phyloP scores from a whole-genome alignment of 2,113 vertebrate species.

The Otus sunia region DNA sequence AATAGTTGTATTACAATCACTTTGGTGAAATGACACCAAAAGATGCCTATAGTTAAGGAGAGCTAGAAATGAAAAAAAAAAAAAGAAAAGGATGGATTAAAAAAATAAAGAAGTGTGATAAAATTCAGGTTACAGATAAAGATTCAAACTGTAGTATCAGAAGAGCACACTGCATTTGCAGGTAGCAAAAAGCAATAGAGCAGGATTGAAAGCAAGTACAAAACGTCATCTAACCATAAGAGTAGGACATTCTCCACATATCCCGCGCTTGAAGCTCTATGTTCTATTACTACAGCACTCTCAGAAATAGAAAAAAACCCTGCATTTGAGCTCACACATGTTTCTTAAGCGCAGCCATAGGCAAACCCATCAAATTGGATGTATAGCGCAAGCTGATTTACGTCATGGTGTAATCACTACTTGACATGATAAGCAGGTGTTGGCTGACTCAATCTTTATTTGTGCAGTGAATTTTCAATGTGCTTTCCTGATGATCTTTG shows the following conservation, averaged over 20 bases:
- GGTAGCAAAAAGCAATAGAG: not conserved
- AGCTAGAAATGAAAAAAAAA: not conserved
- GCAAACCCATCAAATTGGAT: not conserved
- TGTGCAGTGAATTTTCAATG: not conserved
- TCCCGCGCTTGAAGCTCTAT: not conserved
- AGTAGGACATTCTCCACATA: not conserved
- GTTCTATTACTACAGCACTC: not conserved
- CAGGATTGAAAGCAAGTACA: not conserved
- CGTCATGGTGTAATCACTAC: not conserved
- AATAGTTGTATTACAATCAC: not conserved
- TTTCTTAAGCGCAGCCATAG: not conserved
- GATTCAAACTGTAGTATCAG: not conserved
- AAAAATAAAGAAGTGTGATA: not conserved
- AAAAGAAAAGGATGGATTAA: not conserved
- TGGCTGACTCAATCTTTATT: not conserved
- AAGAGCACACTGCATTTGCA: not conserved
- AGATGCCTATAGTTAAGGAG: not conserved
- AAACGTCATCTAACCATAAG: not conserved
- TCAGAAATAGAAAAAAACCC: not conserved
- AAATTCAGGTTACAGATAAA: not conserved
- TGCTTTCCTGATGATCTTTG: not conserved
- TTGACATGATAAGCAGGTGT: rapidly evolving
- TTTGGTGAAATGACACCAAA: not conserved
- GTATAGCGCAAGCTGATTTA: not conserved
- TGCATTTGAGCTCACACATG: not conserved